phyloP scores from a whole-genome alignment of 2,888 invertebrate species.

The Phorcus lineatus region DNA sequence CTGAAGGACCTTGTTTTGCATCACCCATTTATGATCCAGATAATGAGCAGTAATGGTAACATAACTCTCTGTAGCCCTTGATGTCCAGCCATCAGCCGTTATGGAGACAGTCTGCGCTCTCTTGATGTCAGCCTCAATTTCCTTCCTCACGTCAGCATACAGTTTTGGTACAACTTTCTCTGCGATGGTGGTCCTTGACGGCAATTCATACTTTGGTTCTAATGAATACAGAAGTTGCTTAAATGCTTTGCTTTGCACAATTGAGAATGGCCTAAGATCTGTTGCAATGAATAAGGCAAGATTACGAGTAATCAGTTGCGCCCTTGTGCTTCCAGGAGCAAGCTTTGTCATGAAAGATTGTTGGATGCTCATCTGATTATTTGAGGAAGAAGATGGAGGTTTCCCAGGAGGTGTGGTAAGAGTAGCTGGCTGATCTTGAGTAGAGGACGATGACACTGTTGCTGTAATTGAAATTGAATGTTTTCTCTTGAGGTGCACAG shows the following conservation, averaged over 20 bases:
- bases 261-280: not conserved
- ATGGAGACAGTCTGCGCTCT: not conserved
- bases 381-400: not conserved
- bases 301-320: not conserved
- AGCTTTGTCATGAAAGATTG: not conserved
- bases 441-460: not conserved
- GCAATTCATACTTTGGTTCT: constrained; percentile 19
- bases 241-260: constrained; percentile 24
- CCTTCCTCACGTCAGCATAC: not conserved
- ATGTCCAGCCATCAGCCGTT: constrained; percentile 30
- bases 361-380: not conserved
- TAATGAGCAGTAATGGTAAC: constrained; percentile 26
- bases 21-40: constrained; percentile 6
- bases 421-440: not conserved
- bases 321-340: not conserved
- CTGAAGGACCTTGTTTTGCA: constrained; percentile 5
- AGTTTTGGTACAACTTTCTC: not conserved
- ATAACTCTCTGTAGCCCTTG: constrained; percentile 18
- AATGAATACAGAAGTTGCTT: not conserved
- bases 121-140: not conserved
- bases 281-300: not conserved
- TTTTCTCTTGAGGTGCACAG: constrained; percentile 3
- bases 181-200: constrained; percentile 16
- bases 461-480: not conserved
- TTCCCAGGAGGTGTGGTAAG: not conserved